A percentile compares a stretch with the other conserved stretches of the same genome.
Conservation (phyloP, 2,113 vertebrate genomes). For the Saguinus midas region DNA sequence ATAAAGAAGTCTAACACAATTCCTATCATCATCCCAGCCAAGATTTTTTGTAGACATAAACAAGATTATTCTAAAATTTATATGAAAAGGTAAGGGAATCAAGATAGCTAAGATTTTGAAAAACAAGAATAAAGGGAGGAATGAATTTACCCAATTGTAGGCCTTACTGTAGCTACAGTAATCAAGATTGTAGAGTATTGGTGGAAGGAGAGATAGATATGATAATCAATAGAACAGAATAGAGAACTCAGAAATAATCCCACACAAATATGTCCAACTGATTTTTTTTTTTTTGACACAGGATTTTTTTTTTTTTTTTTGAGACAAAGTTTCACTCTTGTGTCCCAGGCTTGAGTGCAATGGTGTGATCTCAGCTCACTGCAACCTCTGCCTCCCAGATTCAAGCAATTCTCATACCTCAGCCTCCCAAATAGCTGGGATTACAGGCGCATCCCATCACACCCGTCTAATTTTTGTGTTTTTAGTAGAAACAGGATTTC, state of each 20-base stretch:
- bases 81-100: not conserved
- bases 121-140: not conserved
- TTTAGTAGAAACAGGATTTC: no score
- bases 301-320: no score
- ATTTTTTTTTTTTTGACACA: not conserved
- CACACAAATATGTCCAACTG: not conserved
- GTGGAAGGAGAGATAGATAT: not conserved
- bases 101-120: not conserved
- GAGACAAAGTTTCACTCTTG: no score
- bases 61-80: conserved; percentile 1
- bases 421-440: no score
- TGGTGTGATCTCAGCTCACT: no score
- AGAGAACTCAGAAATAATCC: not conserved
- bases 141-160: not conserved
- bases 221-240: not conserved
- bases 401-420: no score
- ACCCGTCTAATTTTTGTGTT: no score
- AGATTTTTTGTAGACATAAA: not conserved
- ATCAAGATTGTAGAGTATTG: not conserved
- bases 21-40: not conserved
- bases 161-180: not conserved
- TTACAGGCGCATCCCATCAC: no score
- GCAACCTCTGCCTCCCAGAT: no score
- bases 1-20: not conserved
- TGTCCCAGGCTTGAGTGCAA: no score